These are phyloP conservation scores for Sycophila texana DNA, from an alignment of 2,888 invertebrate species.

Conservation along the genomic window DNA sequence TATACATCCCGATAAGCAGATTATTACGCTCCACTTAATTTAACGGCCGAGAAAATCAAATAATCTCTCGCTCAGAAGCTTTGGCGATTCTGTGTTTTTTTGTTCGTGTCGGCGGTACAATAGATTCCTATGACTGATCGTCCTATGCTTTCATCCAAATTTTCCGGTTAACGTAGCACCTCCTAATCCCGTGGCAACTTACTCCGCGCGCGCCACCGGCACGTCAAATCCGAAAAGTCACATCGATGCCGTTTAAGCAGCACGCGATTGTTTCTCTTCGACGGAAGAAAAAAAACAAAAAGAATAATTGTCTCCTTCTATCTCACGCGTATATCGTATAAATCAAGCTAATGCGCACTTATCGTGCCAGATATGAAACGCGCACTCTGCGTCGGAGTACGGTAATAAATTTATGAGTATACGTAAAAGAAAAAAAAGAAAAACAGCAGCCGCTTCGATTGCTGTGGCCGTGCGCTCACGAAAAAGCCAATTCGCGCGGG, in stretches of 20 bases:
- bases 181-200: too few species aligned
- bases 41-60: too few species aligned
- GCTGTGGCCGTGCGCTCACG: neutral
- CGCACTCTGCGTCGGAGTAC: neutral
- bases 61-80: too few species aligned
- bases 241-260: neutral
- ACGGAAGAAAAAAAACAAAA: neutral
- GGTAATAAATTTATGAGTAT: conserved; percentile 36
- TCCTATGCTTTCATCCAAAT: too few species aligned
- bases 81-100: too few species aligned
- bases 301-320: neutral
- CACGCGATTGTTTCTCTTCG: neutral
- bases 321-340: conserved; percentile 35
- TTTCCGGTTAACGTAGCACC: too few species aligned
- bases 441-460: neutral
- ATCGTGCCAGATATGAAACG: conserved; percentile 46
- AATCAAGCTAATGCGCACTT: conserved; percentile 49
- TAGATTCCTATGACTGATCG: too few species aligned
- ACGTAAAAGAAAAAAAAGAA: neutral
- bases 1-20: too few species aligned
- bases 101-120: too few species aligned
- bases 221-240: too few species aligned
- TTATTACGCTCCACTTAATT: too few species aligned
- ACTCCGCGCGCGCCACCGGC: too few species aligned
- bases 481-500: neutral